Conservation (phyloP, 23 tunicate genomes). For the Halocynthia aurantium region DNA sequence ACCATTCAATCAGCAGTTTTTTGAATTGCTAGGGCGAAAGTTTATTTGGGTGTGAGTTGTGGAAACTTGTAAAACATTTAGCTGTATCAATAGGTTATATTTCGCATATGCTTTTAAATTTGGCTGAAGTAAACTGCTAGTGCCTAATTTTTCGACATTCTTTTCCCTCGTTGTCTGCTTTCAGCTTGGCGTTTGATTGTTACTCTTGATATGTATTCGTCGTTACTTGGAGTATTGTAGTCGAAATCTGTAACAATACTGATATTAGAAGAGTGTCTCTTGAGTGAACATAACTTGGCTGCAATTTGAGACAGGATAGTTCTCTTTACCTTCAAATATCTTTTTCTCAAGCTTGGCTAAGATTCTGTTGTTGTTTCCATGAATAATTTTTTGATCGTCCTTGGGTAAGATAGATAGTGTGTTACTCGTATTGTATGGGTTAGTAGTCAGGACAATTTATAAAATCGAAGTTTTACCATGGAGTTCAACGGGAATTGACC, state of each 20-base stretch:
- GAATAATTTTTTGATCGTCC: conserved; percentile 10
- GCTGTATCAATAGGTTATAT: too few relatives aligned
- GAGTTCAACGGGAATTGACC: neutral
- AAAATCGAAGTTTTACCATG: neutral
- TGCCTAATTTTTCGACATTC: too few relatives aligned
- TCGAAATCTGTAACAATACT: conserved; percentile 21
- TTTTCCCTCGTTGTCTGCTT: conserved; percentile 6
- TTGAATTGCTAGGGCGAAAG: too few relatives aligned
- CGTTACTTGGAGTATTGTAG: conserved; percentile 29
- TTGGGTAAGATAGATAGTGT: neutral
- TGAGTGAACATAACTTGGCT: neutral
- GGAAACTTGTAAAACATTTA: too few relatives aligned
- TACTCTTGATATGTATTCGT: conserved; percentile 32
- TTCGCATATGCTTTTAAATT: too few relatives aligned
- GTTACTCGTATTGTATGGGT: neutral
- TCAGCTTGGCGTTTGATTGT: conserved; percentile 27
- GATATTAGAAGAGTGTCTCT: neutral
- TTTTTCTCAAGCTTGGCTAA: conserved; percentile 20
- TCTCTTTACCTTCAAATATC: conserved; percentile 18
- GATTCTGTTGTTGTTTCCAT: conserved; percentile 22
- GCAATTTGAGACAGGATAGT: neutral
- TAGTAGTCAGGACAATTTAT: too few relatives aligned
- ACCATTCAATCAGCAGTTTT: too few relatives aligned
- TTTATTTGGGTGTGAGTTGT: too few relatives aligned
- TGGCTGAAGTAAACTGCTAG: too few relatives aligned